Evolutionary conservation across 1,140 invertebrate species (phyloP).

Genomic region (Penaeus indicus): DNA sequence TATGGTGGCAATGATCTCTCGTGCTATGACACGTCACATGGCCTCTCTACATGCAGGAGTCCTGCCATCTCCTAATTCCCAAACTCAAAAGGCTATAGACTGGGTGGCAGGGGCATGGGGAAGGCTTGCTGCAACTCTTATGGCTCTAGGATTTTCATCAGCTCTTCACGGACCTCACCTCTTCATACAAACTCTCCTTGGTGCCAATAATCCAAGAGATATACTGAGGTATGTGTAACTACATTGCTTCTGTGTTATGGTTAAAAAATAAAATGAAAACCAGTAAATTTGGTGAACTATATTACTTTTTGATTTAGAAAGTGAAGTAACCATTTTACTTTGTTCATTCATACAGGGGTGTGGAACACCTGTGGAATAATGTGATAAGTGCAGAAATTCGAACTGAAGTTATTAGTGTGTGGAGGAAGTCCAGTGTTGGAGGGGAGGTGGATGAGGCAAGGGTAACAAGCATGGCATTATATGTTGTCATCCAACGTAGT

Average conservation of each 20-base stretch:
- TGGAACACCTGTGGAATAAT: conserved; percentile 50
- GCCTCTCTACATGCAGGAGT: conserved; percentile 48
- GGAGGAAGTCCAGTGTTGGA: conserved; percentile 56
- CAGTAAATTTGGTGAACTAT: background rate
- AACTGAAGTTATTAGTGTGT: conserved; percentile 51
- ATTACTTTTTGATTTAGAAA: background rate
- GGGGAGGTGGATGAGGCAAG: conserved; percentile 53
- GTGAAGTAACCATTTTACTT: background rate
- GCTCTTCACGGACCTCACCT: conserved; percentile 56
- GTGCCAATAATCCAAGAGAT: conserved; percentile 44
- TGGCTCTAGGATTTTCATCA: conserved; percentile 55
- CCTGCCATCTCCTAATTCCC: conserved; percentile 43
- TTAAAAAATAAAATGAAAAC: too few relatives aligned
- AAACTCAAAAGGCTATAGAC: conserved; percentile 33
- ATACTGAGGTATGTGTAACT: conserved; percentile 45
- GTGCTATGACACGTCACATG: conserved; percentile 39
- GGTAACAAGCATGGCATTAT: conserved; percentile 56
- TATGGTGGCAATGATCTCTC: conserved; percentile 33
- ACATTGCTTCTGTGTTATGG: background rate
- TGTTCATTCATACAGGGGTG: conserved; percentile 41
- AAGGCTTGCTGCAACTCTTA: conserved; percentile 54
- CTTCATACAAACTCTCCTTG: conserved; percentile 36
- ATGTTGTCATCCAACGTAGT: conserved; percentile 60
- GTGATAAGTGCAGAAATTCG: conserved; percentile 43
- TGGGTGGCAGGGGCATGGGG: conserved; percentile 54